A percentile compares a stretch with the other conserved stretches of the same genome.
phyloP scores from a whole-genome alignment of 2,888 invertebrate genomes.

The Arenicola marina region DNA sequence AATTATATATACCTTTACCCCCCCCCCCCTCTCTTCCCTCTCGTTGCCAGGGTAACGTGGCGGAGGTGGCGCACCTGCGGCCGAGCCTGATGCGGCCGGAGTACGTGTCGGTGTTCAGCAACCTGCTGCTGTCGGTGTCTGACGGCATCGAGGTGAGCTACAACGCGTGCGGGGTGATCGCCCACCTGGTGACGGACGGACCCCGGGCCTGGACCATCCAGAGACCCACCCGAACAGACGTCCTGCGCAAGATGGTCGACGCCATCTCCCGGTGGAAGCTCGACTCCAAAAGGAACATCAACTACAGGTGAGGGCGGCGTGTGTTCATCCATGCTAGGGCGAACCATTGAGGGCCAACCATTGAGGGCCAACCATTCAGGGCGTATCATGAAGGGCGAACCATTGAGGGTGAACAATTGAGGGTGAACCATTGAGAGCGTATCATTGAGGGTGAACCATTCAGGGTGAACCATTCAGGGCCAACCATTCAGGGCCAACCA shows the following conservation, averaged over 20 bases:
- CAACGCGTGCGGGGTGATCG: constrained; percentile 93
- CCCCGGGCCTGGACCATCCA: constrained; percentile 79
- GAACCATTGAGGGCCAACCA: too few relatives aligned
- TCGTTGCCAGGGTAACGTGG: constrained; percentile 89
- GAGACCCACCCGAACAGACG: constrained; percentile 73
- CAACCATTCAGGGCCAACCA: too few relatives aligned
- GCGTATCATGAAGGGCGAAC: too few relatives aligned
- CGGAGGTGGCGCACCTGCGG: constrained; percentile 85
- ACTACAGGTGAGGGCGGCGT: constrained; percentile 72
- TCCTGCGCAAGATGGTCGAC: constrained; percentile 72
- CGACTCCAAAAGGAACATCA: constrained; percentile 86
- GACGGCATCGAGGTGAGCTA: constrained; percentile 97
- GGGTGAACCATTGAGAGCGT: too few relatives aligned
- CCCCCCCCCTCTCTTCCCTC: too few relatives aligned
- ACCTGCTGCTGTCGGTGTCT: constrained; percentile 78
- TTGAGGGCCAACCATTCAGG: too few relatives aligned
- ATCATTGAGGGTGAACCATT: too few relatives aligned
- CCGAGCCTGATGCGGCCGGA: constrained; percentile 81
- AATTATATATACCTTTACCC: too few relatives aligned
- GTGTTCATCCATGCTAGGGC: too few relatives aligned
- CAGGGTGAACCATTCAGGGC: too few relatives aligned
- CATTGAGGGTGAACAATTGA: too few relatives aligned
- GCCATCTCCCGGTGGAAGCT: constrained; percentile 91
- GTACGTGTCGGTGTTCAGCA: constrained; percentile 71
- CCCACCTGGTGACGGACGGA: constrained; percentile 94